Conservation (phyloP, 2,113 vertebrate genomes). For the Cephalopterus ornatus region DNA sequence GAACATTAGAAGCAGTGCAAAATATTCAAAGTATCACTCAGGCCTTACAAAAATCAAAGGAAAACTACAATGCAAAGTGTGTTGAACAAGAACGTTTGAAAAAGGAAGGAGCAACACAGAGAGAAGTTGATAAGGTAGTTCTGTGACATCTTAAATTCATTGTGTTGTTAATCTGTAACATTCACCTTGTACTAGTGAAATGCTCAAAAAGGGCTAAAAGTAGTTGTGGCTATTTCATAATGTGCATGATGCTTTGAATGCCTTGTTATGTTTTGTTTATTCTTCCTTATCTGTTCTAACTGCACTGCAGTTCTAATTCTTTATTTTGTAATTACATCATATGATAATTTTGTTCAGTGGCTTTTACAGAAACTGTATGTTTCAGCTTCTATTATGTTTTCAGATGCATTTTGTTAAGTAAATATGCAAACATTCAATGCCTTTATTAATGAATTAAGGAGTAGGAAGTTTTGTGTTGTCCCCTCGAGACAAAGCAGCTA, state of each 20-base stretch:
- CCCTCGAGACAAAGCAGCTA: not conserved
- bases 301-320: not conserved
- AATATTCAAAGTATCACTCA: conserved; percentile 90
- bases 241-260: not conserved
- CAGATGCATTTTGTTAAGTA: not conserved
- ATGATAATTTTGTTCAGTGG: not conserved
- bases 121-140: conserved; percentile 91
- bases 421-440: not conserved
- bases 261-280: not conserved
- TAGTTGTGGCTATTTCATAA: not conserved
- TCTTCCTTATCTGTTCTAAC: not conserved
- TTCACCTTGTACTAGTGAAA: not conserved
- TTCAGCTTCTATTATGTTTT: not conserved
- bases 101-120: conserved; percentile 91
- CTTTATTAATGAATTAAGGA: not conserved
- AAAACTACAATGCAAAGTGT: conserved; percentile 89
- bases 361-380: not conserved
- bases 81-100: conserved; percentile 90
- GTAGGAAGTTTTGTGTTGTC: not conserved
- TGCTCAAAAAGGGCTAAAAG: not conserved
- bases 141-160: not conserved
- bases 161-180: not conserved
- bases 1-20: conserved; percentile 93
- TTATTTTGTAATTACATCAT: not conserved
- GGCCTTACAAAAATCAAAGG: conserved; percentile 91